Evolutionary conservation across 2,113 vertebrate species (phyloP), one percentile per base, ranked within the genome.

Genomic region (Lates calcarifer): DNA sequence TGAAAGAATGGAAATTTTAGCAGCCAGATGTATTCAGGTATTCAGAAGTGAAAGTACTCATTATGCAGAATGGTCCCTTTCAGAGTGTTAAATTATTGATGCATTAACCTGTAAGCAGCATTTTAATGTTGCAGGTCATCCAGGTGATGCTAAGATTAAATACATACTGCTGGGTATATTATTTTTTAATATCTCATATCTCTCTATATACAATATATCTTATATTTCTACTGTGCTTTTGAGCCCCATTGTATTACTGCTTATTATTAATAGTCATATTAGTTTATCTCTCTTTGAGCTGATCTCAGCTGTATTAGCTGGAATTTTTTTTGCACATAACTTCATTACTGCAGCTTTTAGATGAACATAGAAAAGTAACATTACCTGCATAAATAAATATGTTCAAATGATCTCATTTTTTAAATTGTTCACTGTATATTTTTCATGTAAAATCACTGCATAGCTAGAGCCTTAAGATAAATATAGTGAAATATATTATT

Each of bases 81-180:
- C 56, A 65, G 28, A 64, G 28, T 8, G 33, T 70, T 89, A 7
- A 55, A 83, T 89, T 73, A 87, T 83, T 76, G 12, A 84, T 76
- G 71, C 45, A n/a, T 70, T 69, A 70, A 71, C 53, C 74, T 76
- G 61, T 68, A 71, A 73, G 72, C 51, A 83, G 61, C 73, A 71
- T 87, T 78, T 79, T 76, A 69, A 78, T 72, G 58, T 74, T 67
- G 58, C 62, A 74, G 79, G 78, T 77, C 60, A 84, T 55, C 6
- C 35, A 67, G 69, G 69, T 69, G 33, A 24, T 33, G 55, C 60
- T 58, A 17, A 72, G 35, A 71, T 61, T 49, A 68, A 64, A 77
- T 37, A 49, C 33, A 68, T 20, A 13, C 8, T 33, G 13, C 15
- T 39, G 33, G 10, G 5, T 24, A 2, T 67, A 68, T 45, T 4